Evolutionary conservation across 1,140 invertebrate species (phyloP).

Genomic region (Eriosoma lanigerum): DNA sequence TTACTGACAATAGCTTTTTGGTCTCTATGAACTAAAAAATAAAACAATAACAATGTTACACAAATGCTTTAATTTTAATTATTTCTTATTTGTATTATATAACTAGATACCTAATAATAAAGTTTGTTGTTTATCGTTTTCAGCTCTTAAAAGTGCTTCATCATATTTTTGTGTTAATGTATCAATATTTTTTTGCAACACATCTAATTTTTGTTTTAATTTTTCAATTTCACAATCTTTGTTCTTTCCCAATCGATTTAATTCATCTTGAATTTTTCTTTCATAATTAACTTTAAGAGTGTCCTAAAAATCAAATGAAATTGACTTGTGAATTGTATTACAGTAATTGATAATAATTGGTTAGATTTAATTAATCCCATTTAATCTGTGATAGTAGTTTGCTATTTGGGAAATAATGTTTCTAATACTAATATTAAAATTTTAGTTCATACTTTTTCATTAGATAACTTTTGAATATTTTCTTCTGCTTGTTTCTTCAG

Average conservation of each 20-base stretch:
- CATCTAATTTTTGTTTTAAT: constrained; percentile 71
- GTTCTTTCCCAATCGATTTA: constrained; percentile 70
- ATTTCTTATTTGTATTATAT: neutral
- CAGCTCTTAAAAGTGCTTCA: constrained; percentile 76
- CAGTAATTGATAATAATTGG: too few relatives aligned
- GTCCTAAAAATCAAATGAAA: constrained; percentile 60
- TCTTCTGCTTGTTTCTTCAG: constrained; percentile 74
- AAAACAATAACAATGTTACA: constrained; percentile 45
- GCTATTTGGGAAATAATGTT: neutral
- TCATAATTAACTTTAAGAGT: constrained; percentile 71
- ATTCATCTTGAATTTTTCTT: constrained; percentile 71
- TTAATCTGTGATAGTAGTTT: neutral
- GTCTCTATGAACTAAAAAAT: constrained; percentile 76
- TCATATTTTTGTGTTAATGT: constrained; percentile 80
- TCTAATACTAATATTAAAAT: too few relatives aligned
- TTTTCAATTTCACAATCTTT: constrained; percentile 75
- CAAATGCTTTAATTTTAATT: neutral
- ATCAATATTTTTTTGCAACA: constrained; percentile 73
- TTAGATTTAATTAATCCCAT: too few relatives aligned
- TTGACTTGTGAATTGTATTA: neutral
- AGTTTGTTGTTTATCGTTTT: constrained; percentile 88
- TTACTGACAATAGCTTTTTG: constrained; percentile 79
- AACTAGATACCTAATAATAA: constrained; percentile 72
- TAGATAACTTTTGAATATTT: constrained; percentile 71
- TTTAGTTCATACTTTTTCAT: constrained; percentile 67